Conservation (phyloP, 2,113 vertebrate species). For the Notechis scutatus region DNA sequence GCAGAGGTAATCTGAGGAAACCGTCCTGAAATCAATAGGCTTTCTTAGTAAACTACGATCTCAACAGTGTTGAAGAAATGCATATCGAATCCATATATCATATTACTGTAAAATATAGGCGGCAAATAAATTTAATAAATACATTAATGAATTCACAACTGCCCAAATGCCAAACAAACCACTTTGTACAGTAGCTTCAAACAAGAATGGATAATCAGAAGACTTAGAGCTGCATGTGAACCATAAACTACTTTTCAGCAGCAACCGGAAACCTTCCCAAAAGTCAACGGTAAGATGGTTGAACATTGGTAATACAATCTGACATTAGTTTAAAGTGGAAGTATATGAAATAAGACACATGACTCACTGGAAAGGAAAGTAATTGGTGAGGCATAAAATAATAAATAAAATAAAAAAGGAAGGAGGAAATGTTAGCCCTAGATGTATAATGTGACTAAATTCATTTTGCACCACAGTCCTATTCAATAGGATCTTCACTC, state of each 20-base stretch:
- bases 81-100: background rate
- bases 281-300: background rate
- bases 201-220: background rate
- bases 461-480: background rate
- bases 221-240: background rate
- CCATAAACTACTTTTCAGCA: background rate
- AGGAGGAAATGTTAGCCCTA: background rate
- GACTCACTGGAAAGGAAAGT: background rate
- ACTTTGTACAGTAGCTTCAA: background rate
- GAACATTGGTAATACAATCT: background rate
- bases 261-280: background rate
- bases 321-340: background rate
- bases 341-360: background rate
- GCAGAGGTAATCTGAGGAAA: background rate
- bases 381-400: background rate
- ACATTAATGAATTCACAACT: background rate
- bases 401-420: background rate
- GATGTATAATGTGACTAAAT: background rate
- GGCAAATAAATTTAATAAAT: background rate
- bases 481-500: background rate
- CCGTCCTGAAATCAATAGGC: background rate
- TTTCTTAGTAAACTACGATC: background rate
- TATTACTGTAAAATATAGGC: background rate
- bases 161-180: background rate
- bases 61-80: background rate